These are phyloP conservation scores for Apaloderma vittatum DNA, from an alignment of 2,113 vertebrate genomes.

Conservation along the genomic window DNA sequence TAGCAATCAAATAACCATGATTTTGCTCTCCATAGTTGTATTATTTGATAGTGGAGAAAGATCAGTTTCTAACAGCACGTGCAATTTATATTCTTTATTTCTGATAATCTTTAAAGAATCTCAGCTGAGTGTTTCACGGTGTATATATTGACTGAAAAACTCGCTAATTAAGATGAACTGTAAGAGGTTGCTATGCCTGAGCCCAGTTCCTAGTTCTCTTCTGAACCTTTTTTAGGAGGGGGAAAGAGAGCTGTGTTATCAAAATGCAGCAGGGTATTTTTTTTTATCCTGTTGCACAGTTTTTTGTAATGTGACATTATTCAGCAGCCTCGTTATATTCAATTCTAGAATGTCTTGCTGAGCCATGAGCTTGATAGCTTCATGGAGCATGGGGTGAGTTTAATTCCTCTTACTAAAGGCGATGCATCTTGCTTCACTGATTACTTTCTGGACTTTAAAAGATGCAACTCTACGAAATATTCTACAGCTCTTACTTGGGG, in stretches of 20 bases:
- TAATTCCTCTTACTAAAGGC: slow-evolving; percentile 33
- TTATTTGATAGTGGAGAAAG: neutral
- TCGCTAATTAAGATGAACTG: neutral
- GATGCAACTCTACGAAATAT: slow-evolving; percentile 28
- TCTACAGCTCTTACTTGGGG: neutral
- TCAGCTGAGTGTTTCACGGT: neutral
- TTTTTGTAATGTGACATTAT: slow-evolving; percentile 48
- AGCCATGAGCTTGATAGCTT: slow-evolving; percentile 40
- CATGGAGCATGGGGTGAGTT: slow-evolving; percentile 16
- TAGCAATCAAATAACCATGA: neutral
- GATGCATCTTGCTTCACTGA: slow-evolving; percentile 42
- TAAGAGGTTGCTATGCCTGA: neutral
- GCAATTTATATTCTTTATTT: neutral
- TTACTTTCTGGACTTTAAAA: slow-evolving; percentile 52
- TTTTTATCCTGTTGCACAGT: neutral
- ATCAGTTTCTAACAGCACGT: neutral
- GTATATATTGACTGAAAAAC: neutral
- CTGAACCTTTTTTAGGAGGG: neutral
- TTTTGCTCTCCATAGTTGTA: neutral
- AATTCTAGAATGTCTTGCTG: neutral
- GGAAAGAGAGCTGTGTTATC: neutral
- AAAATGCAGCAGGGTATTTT: neutral
- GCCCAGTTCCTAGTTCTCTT: slow-evolving; percentile 4
- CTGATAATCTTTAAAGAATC: neutral
- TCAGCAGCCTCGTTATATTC: slow-evolving; percentile 51